Evolutionary conservation across 2,113 vertebrate genomes (phyloP).

Genomic region (Bubo scandiacus): DNA sequence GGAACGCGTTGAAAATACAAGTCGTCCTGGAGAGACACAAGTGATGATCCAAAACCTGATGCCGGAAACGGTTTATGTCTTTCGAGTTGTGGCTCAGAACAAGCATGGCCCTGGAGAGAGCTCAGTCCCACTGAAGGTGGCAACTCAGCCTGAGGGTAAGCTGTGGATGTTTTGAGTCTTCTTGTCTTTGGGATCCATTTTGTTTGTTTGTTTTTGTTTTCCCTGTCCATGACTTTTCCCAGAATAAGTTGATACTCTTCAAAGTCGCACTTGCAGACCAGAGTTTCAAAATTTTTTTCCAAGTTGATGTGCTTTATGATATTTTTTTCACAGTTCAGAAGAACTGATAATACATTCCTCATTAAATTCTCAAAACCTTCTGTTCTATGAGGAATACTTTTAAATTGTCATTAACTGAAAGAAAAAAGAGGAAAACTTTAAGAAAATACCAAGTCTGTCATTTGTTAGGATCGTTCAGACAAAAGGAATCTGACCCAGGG

Average conservation of each 20-base stretch:
- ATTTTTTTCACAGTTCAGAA: background rate
- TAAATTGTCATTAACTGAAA: background rate
- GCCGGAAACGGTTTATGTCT: slow-evolving; percentile 92
- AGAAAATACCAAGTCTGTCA: background rate
- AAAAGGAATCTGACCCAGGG: background rate
- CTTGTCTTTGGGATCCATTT: fast-evolving
- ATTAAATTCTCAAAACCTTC: background rate
- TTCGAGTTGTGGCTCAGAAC: slow-evolving; percentile 91
- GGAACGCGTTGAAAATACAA: slow-evolving; percentile 93
- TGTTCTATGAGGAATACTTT: background rate
- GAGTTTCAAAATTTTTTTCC: background rate
- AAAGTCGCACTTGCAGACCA: background rate
- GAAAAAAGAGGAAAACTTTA: background rate
- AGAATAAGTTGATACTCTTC: background rate
- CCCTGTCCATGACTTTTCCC: background rate
- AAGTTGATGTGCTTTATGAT: background rate
- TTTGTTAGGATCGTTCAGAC: background rate
- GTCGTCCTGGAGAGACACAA: slow-evolving; percentile 89
- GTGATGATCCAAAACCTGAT: slow-evolving; percentile 95
- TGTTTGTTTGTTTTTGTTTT: background rate
- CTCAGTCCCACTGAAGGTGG: slow-evolving; percentile 85
- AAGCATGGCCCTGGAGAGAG: slow-evolving; percentile 90
- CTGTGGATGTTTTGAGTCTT: background rate
- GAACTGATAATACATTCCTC: background rate
- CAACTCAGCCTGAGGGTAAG: slow-evolving; percentile 95